Percentiles rank a stretch among this genome's conserved stretches.
phyloP scores from a whole-genome alignment of 1,140 invertebrate genomes.

The Scaptomyza graminum region DNA sequence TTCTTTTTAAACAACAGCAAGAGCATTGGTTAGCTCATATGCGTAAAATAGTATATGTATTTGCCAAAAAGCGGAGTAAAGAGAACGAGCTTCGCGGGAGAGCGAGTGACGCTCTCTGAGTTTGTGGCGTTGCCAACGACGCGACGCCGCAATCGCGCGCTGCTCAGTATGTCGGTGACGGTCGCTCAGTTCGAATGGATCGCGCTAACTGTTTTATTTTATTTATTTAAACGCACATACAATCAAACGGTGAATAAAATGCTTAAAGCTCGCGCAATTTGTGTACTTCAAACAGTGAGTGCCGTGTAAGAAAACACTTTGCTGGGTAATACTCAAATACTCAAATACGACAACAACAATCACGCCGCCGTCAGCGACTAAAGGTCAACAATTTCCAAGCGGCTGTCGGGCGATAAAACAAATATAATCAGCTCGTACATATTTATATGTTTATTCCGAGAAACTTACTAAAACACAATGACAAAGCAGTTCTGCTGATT shows the following conservation, averaged over 20 bases:
- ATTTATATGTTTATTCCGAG: constrained; percentile 13
- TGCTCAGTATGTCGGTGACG: constrained; percentile 56
- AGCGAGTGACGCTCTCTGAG: constrained; percentile 18
- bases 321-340: constrained; percentile 12
- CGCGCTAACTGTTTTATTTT: constrained; percentile 18
- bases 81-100: not conserved
- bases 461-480: constrained; percentile 25
- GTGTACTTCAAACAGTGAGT: constrained; percentile 23
- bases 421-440: constrained; percentile 11
- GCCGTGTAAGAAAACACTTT: constrained; percentile 14
- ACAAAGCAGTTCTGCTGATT: constrained; percentile 14
- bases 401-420: constrained; percentile 54
- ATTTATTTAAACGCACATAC: constrained; percentile 20
- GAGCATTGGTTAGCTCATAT: constrained; percentile 32
- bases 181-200: constrained; percentile 39
- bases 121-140: constrained; percentile 8
- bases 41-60: constrained; percentile 22
- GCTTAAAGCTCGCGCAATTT: constrained; percentile 19
- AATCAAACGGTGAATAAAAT: constrained; percentile 18
- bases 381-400: constrained; percentile 64
- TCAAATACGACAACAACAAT: constrained; percentile 35
- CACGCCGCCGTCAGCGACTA: constrained; percentile 43
- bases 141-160: constrained; percentile 16
- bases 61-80: constrained; percentile 26
- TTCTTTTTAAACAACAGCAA: constrained; percentile 2